Evolutionary conservation across 1,140 invertebrate genomes (phyloP).

Genomic region (Trachymyrmex septentrionalis): DNA sequence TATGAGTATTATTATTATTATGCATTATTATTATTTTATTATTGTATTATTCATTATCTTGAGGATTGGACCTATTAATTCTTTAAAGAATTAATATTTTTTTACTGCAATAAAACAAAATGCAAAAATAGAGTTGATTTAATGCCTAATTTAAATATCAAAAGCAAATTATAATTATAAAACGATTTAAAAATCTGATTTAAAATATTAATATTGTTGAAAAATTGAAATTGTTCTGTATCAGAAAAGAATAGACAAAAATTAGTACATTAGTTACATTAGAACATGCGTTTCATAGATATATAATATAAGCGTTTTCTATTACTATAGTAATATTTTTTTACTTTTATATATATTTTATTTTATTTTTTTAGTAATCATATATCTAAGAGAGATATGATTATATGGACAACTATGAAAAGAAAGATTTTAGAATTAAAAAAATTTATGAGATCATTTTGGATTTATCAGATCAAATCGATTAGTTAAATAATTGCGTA

Average conservation of each 20-base stretch:
- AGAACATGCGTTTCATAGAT: too few species aligned
- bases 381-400: neutral
- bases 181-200: neutral
- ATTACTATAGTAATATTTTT: too few species aligned
- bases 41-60: neutral
- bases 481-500: neutral
- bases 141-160: neutral
- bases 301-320: too few species aligned
- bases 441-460: neutral
- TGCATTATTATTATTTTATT: slow-evolving; percentile 17
- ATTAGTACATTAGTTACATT: too few species aligned
- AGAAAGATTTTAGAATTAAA: neutral
- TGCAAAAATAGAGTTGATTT: neutral
- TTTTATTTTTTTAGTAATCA: neutral
- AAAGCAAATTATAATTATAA: neutral
- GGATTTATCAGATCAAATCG: neutral
- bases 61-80: neutral
- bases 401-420: neutral
- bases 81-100: too few species aligned
- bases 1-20: slow-evolving; percentile 3
- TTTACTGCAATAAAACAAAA: neutral
- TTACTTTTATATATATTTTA: neutral
- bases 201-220: neutral
- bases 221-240: neutral
- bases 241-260: too few species aligned